Evolutionary conservation across 2,888 invertebrate species (phyloP).

Genomic region (Noctua janthe): DNA sequence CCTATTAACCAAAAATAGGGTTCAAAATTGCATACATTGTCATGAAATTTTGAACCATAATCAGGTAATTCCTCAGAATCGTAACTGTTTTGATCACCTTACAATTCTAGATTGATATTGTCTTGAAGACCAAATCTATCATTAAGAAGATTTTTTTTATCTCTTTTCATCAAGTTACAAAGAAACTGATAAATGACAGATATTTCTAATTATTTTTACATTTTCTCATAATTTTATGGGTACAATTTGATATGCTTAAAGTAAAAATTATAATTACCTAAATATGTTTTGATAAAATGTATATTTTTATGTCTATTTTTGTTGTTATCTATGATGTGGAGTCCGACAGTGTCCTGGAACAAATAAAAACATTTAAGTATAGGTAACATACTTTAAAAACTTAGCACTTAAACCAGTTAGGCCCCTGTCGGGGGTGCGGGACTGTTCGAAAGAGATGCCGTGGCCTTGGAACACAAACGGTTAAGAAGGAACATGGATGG

Average conservation of each 20-base stretch:
- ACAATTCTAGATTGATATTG: constrained; percentile 50
- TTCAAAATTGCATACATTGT: constrained; percentile 7
- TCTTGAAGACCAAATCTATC: constrained; percentile 42
- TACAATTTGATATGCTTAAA: constrained; percentile 74
- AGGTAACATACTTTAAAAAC: neutral
- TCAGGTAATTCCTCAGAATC: neutral
- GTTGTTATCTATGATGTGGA: constrained; percentile 87
- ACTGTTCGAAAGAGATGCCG: too few species aligned
- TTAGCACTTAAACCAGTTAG: neutral
- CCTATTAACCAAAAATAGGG: constrained; percentile 4
- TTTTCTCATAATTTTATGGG: constrained; percentile 33
- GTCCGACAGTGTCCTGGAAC: constrained; percentile 87
- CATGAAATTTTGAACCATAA: neutral
- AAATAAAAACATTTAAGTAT: constrained; percentile 42
- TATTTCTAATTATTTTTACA: constrained; percentile 40
- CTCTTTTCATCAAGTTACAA: constrained; percentile 6
- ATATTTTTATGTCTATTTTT: constrained; percentile 61
- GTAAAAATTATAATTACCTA: constrained; percentile 66
- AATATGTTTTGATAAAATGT: constrained; percentile 47
- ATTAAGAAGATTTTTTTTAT: neutral
- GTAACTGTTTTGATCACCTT: constrained; percentile 10
- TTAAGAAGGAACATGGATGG: too few species aligned
- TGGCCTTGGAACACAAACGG: too few species aligned
- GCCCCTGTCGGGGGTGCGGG: too few species aligned
- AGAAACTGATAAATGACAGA: constrained; percentile 12